Base-by-base conservation (phyloP, 2,797 vertebrate genomes). In the Hyperoplus immaculatus region DNA sequence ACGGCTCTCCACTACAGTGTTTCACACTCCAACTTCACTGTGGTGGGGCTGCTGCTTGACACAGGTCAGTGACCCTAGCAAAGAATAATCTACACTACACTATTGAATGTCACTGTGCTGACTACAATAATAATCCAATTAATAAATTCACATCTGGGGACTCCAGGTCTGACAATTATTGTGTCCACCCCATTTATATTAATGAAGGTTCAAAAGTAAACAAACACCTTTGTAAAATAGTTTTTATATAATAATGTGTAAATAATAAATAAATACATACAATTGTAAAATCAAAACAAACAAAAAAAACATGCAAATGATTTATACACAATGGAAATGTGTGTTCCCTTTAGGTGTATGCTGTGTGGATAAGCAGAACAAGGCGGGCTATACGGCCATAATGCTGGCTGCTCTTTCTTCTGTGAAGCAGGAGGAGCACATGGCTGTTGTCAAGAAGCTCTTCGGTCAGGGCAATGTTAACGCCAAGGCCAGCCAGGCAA, bases 1-100 rank as follows among this genome's bases (percentile, higher is more conserved):
- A 98, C 97, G 0, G 98, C 97, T 38, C 94, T 99, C 38, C 98
- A 99, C 94, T 99, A 99, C 94, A 99, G 97, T 0, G 97, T 99
- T 66, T 99, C 98, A 2, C 97, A 99, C 89, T 98, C 97, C 88
- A 99, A 99, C 92, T 97, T 99, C 55, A 84, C 92, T 6, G 97
- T 99, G 0, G 96, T 98, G 47, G 94, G 66, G 58, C 92, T 98
- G 83, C 94, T 99, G 77, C 94, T 99, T 72, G 96, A 97, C 88
- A 98, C 98, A 0, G 97, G 98, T 98, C 53, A 89, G 94, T 21
- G 21, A 16, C 13, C 15, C 4, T 41, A 3, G 29, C n/a, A 47
- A n/a, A 21, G 5, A 72, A 42, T 21, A 3, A 74, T 15, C 16
- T 13, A 16, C 36, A 46, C 4, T 15, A 8, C 47, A 64, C 13